Base-by-base conservation (phyloP, 1,140 invertebrate genomes). In the Chrysoperla carnea region DNA sequence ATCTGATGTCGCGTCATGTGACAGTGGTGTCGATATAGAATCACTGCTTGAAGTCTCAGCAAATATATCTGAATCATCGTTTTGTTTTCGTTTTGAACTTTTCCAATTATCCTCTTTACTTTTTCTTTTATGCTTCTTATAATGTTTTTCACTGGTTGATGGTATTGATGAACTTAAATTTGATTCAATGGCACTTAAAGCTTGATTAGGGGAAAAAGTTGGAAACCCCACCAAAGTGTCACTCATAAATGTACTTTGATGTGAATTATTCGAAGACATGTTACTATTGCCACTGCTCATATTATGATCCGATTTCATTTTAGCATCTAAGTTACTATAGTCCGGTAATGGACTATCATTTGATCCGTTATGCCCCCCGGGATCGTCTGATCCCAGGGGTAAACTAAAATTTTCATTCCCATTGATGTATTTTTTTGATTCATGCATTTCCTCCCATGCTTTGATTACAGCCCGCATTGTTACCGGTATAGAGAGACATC, bases 401-500 rank as follows among this genome's bases (percentile, higher is more conserved):
- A 61, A 58, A 52, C 52, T 60, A 59, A 61, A 60, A 59, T 60
- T 60, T 59, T 61, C 59, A 44, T 56, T 54, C 41, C 55, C 57
- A 33, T 57, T 29, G 50, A 50, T 38, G 56, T 55, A 52, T 58
- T 44, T 53, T 57, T 46, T 49, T 53, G 37, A 51, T 53, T 13
- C 46, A 57, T 27, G 57, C 69, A 47, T 54, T 58, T 45, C 54
- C 31, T 71, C 69, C 70, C 70, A 71, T 31, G 61, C 58, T 48
- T 67, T 66, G 2, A 71, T 63, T 6, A 72, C 52, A 0, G 66
- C 60, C 13, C 70, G 55, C 62, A 86, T 73, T 4, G 89, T 90
- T 13, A 94, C 71, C 4, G 92, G 92, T 56, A 96, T 88, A 11
- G 90, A 94, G 46, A 91, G 69, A 50, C 79, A 89, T 49, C 84